Base-by-base conservation (phyloP, 1,140 invertebrate species). In the Schlechtendalia chinensis region DNA sequence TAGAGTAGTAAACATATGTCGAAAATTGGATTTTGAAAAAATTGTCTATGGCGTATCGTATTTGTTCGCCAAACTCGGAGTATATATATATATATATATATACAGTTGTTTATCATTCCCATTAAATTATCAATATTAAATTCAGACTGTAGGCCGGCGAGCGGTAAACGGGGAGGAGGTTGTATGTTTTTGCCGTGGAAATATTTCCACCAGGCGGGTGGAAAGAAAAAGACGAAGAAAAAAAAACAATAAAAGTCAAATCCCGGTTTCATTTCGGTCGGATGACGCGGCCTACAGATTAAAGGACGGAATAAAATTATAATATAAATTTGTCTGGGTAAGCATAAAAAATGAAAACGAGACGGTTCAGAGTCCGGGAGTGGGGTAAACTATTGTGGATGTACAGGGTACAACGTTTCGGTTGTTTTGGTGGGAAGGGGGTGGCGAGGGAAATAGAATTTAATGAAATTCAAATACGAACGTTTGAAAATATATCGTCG, bases 191-290 rank as follows among this genome's bases (percentile, higher is more conserved):
- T 47, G 5, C 54, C 47, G 29, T 74, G 24, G 56, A 59, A 79
- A 19, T 27, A 79, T 61, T 79, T 79, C 58, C 47, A 50, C 69
- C 69, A n/a, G 45, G 39, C 16, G 17, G 19, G n/a, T n/a, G n/a
- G n/a, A n/a, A n/a, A n/a, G n/a, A n/a, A n/a, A n/a, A n/a, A n/a
- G n/a, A n/a, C n/a, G n/a, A n/a, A n/a, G n/a, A n/a, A 63, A 79
- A 77, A 75, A 79, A 47, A 79, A 79, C 58, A 77, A 79, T 79
- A 79, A 79, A 79, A 79, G 75, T 79, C 75, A 79, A 79, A 79
- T 79, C 75, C 75, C 58, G 56, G 75, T 79, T 61, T 79, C 75
- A 79, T 79, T 63, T 79, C 56, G 75, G 75, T 79, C 39, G 75
- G 75, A 79, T 79, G 56, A 27, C 75, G 75, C 75, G 19, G 75